phyloP scores from a whole-genome alignment of 2,113 vertebrate genomes.

The Hystrix brachyura region DNA sequence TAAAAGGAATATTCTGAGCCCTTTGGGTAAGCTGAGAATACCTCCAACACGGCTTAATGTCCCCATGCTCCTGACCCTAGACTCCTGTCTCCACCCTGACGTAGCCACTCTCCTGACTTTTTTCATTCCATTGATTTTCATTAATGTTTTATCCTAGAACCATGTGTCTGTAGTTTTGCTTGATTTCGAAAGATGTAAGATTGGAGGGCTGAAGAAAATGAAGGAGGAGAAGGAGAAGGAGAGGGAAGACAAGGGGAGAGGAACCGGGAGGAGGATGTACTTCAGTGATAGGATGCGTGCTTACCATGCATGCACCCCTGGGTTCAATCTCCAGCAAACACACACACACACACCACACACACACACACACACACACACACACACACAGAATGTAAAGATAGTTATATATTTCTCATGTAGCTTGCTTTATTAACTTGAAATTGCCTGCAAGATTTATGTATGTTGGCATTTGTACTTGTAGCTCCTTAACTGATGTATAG shows the following conservation, averaged over 20 bases:
- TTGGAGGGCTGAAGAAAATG: not conserved
- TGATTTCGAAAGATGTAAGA: constrained; percentile 12
- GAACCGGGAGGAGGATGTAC: not conserved
- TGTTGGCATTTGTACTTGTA: not conserved
- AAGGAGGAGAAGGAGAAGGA: not conserved
- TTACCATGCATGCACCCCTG: not conserved
- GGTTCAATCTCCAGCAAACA: not conserved
- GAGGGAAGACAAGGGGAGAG: not conserved
- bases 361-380: not conserved
- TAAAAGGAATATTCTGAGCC: not conserved
- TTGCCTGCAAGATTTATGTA: not conserved
- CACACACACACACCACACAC: not conserved
- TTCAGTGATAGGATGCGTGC: not conserved
- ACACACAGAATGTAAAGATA: not conserved
- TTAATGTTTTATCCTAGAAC: constrained; percentile 41
- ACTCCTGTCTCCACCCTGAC: not conserved
- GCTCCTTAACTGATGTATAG: not conserved
- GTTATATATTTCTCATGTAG: constrained; percentile 15
- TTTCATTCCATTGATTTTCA: constrained; percentile 41
- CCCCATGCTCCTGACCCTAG: not conserved
- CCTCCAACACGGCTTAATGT: not conserved
- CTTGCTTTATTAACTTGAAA: constrained; percentile 40
- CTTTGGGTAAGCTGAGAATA: not conserved
- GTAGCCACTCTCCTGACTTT: not conserved
- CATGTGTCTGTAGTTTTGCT: constrained; percentile 23